A percentile compares a stretch with the other conserved stretches of the same genome.
phyloP scores from a whole-genome alignment of 2,113 vertebrate genomes.

The Crocuta crocuta region DNA sequence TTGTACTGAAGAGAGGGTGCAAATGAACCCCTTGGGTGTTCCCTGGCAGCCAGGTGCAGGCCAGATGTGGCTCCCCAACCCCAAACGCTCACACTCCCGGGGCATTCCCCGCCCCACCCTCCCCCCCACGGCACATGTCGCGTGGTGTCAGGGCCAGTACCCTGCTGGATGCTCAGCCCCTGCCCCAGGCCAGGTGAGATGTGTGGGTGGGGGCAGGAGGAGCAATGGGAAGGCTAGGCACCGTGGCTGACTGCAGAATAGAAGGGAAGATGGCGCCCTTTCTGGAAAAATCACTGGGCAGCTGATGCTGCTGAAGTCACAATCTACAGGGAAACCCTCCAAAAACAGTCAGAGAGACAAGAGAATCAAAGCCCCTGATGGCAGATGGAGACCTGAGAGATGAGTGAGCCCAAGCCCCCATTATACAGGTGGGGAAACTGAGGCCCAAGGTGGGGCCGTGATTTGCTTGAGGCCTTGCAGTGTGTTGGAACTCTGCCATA shows the following conservation, averaged over 20 bases:
- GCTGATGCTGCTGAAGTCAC: neutral
- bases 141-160: neutral
- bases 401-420: neutral
- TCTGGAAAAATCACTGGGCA: slow-evolving; percentile 30
- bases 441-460: neutral
- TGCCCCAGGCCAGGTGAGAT: neutral
- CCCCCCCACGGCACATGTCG: rapidly evolving
- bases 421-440: neutral
- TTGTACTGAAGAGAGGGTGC: rapidly evolving
- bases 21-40: neutral
- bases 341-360: slow-evolving; percentile 26
- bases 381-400: neutral
- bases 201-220: neutral
- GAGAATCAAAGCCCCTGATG: neutral
- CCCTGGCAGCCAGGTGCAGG: neutral
- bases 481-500: neutral
- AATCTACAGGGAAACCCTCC: neutral
- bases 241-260: neutral
- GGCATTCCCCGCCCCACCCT: neutral
- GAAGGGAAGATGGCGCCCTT: neutral
- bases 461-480: neutral
- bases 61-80: neutral
- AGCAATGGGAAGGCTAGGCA: neutral
- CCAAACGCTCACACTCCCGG: neutral
- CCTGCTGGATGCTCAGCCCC: neutral